Percentiles rank a stretch among this genome's conserved stretches.
Evolutionary conservation across 2,797 vertebrate species (phyloP).

Genomic region (Hypotaenidia okinawae): DNA sequence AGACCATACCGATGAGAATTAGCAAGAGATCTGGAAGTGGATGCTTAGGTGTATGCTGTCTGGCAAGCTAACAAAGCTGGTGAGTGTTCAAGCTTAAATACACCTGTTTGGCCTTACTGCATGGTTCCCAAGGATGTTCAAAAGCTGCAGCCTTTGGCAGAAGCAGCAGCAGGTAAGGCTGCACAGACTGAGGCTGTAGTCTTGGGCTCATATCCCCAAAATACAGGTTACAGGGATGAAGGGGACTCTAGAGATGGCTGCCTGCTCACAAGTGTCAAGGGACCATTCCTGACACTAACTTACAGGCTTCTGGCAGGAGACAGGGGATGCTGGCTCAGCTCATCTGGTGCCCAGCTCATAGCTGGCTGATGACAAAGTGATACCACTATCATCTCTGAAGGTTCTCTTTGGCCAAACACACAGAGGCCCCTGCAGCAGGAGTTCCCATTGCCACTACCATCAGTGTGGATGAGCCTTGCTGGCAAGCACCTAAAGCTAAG

Average conservation of each 20-base stretch:
- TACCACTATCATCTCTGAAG: not conserved
- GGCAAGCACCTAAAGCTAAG: not conserved
- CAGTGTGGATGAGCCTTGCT: not conserved
- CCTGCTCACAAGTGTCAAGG: not conserved
- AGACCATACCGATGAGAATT: not conserved
- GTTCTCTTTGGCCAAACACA: not conserved
- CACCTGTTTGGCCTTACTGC: not conserved
- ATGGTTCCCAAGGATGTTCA: not conserved
- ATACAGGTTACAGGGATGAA: not conserved
- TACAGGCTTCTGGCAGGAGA: not conserved
- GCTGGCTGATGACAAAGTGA: not conserved
- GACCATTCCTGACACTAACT: not conserved
- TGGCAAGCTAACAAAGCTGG: not conserved
- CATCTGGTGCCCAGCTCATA: not conserved
- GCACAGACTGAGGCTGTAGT: not conserved
- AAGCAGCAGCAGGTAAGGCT: not conserved
- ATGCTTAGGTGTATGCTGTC: not conserved
- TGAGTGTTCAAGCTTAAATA: not conserved
- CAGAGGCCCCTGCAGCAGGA: not conserved
- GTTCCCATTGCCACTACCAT: not conserved
- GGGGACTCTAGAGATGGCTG: not conserved
- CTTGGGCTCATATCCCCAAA: not conserved
- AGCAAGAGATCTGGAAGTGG: not conserved
- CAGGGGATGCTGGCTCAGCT: not conserved
- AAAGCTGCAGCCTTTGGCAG: not conserved